Conservation (phyloP, 2,797 vertebrate genomes). For the Pangasius krempfi region DNA sequence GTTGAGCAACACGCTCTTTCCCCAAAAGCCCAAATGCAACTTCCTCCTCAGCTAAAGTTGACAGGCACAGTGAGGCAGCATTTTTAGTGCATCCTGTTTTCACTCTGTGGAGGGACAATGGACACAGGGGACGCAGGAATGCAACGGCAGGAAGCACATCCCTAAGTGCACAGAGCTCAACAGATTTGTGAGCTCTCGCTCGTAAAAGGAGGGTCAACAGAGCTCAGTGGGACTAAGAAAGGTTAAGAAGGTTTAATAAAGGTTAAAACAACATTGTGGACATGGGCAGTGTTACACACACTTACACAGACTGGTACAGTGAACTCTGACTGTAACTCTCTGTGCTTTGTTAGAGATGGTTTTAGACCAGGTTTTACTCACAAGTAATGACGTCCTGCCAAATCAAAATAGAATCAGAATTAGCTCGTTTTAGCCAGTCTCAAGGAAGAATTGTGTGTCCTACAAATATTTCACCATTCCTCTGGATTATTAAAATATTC, state of each 20-base stretch:
- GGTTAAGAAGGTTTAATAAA: conserved; percentile 17
- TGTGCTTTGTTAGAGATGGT: not conserved
- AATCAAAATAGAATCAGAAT: not conserved
- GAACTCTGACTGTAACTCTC: not conserved
- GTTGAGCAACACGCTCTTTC: conserved; percentile 56
- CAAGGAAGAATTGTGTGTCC: not conserved
- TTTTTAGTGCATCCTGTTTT: conserved; percentile 64
- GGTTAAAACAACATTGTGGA: conserved; percentile 10
- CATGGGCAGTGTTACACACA: not conserved
- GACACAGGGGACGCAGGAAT: conserved; percentile 51
- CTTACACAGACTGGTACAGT: not conserved
- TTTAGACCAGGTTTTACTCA: not conserved
- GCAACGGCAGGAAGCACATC: conserved; percentile 42
- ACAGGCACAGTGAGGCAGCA: conserved; percentile 53
- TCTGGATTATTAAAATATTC: not conserved
- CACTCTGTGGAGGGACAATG: conserved; percentile 57
- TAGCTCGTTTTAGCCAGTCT: not conserved
- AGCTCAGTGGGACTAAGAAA: conserved; percentile 13
- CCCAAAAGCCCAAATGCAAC: conserved; percentile 50
- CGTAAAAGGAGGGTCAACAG: conserved; percentile 13
- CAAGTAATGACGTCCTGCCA: not conserved
- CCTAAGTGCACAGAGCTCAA: conserved; percentile 34
- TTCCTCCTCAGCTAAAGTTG: conserved; percentile 63
- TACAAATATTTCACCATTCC: not conserved
- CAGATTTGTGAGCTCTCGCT: conserved; percentile 35